Conservation (phyloP, 2,113 vertebrate species). For the Hippocampus barbouri region DNA sequence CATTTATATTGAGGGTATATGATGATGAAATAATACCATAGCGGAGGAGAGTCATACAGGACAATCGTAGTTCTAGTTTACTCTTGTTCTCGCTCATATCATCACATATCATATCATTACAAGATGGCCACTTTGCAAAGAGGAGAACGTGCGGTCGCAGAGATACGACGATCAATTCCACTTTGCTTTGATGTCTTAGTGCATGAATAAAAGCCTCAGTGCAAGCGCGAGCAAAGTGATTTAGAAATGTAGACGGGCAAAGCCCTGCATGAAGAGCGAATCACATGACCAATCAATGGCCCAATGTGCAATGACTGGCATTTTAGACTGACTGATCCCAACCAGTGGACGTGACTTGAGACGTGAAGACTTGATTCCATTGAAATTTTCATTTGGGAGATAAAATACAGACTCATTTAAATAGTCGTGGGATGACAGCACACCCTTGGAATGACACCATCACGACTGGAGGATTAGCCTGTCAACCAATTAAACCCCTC, state of each 20-base stretch:
- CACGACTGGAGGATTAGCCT: no score
- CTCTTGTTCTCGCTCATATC: slow-evolving; percentile 26
- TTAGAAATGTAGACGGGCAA: not conserved
- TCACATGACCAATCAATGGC: not conserved
- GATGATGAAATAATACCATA: slow-evolving; percentile 16
- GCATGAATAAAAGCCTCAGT: not conserved
- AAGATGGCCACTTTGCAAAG: not conserved
- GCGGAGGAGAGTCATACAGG: slow-evolving; percentile 23
- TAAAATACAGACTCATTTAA: no score
- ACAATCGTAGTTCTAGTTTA: slow-evolving; percentile 30
- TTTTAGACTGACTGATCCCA: not conserved
- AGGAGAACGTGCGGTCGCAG: not conserved
- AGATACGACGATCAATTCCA: not conserved
- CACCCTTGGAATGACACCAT: no score
- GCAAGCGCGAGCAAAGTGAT: not conserved
- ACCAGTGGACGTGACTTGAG: no score
- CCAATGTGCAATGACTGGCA: slow-evolving; percentile 13
- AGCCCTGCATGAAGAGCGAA: not conserved
- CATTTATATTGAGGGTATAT: not conserved
- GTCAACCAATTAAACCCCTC: no score
- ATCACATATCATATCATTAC: slow-evolving; percentile 38
- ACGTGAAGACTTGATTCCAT: no score
- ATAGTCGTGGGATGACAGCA: no score
- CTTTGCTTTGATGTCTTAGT: not conserved
- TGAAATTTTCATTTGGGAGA: no score